Evolutionary conservation across 2,113 vertebrate genomes (phyloP).

Genomic region (Cheirogaleus medius): DNA sequence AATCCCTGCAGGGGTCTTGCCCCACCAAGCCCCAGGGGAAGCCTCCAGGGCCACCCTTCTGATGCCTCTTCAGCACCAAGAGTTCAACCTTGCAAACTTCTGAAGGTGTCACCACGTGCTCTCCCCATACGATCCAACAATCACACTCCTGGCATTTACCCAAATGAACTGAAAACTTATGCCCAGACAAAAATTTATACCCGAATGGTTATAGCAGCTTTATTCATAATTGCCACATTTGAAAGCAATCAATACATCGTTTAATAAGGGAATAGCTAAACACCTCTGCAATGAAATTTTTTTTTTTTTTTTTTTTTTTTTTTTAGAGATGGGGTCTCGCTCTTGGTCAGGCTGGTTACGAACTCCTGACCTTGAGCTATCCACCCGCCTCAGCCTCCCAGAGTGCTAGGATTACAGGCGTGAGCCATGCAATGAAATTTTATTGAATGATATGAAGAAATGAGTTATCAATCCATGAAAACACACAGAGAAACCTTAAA

Average conservation of each 20-base stretch:
- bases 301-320: no score
- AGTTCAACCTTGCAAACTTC: not conserved
- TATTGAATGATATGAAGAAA: not conserved
- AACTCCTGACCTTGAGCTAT: no score
- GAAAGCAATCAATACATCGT: not conserved
- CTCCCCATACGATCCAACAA: not conserved
- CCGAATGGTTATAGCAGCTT: not conserved
- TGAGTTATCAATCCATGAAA: not conserved
- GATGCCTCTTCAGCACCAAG: not conserved
- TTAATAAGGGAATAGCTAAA: not conserved
- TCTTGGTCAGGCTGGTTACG: no score
- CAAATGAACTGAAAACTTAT: not conserved
- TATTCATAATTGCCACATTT: not conserved
- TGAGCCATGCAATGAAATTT: no score
- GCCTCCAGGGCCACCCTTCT: not conserved
- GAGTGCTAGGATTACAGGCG: no score
- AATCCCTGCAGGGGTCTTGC: not conserved
- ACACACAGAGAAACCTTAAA: not conserved
- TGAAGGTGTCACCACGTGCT: not conserved
- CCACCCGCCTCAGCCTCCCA: no score
- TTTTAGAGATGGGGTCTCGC: no score
- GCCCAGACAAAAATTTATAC: not conserved
- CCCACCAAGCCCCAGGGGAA: not conserved
- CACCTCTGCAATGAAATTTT: not conserved
- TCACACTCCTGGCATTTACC: not conserved